Evolutionary conservation across 2,113 vertebrate species (phyloP), one percentile per base, ranked within the genome.

Genomic region (Tetraodon nigroviridis): DNA sequence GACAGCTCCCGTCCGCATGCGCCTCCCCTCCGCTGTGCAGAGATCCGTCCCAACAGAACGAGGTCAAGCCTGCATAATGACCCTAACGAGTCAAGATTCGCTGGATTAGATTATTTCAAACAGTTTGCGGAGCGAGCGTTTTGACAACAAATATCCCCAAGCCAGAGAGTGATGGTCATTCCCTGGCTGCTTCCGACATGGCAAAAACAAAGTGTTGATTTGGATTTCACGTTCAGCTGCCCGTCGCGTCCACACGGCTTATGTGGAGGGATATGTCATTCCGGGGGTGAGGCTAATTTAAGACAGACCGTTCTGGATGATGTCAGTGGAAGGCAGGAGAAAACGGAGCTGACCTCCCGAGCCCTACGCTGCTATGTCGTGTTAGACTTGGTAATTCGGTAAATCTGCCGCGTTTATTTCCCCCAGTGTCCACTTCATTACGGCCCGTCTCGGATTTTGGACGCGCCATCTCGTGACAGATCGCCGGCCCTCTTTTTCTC

Each of bases 51-150:
- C 62, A 78, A 88, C 87, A 89, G 88, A 90, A 90, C 79, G 86
- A 88, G 88, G 87, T 89, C 87, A 89, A 83, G 86, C 85, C 85
- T 86, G 85, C 80, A 86, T 88, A 88, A 89, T 86, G 84, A 89
- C 85, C 80, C 76, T 73, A 83, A 88, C 86, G 78, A 88, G 77
- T 86, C 84, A 84, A 87, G 86, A 89, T 85, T 83, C 61, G 29
- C 74, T 55, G 83, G 83, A 87, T 84, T 79, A 77, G 79, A 88
- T 86, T 86, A 85, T 87, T 82, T 89, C 75, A 84, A 84, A 82
- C 78, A 29, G 74, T 81, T 85, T 77, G 69, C 80, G 11, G 59
- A 48, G 78, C 83, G 58, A 45, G 71, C 82, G 82, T 83, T 83
- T 80, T 84, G 86, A 89, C 87, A 89, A 84, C 75, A 87, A 87